Evolutionary conservation across 2,113 vertebrate genomes (phyloP).

Genomic region (Chaenogobius annularis): DNA sequence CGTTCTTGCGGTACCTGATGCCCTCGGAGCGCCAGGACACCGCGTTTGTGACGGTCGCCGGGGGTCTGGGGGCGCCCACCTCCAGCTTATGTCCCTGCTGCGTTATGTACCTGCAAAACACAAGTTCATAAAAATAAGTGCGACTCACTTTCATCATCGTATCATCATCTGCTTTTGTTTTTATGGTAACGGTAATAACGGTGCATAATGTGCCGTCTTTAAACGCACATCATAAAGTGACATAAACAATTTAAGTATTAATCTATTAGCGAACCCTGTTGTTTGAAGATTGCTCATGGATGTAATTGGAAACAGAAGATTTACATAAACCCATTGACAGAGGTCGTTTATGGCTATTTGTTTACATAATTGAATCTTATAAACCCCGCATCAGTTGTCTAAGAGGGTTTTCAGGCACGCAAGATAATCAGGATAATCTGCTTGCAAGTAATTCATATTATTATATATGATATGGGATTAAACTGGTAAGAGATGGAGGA

Average conservation of each 20-base stretch:
- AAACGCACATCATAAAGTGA: not conserved
- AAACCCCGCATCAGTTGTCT: conserved; percentile 2
- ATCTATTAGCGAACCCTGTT: not conserved
- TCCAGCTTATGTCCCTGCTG: conserved; percentile 82
- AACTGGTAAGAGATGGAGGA: not conserved
- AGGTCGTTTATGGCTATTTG: conserved; percentile 14
- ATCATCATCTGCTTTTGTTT: not conserved
- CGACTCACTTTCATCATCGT: not conserved
- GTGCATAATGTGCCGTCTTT: not conserved
- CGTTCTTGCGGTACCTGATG: conserved; percentile 84
- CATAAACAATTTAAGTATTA: not conserved
- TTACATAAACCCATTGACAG: conserved; percentile 47
- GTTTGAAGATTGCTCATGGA: conserved; percentile 40
- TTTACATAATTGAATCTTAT: conserved; percentile 11
- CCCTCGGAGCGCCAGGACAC: conserved; percentile 84
- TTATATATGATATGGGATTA: not conserved
- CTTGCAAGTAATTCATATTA: not conserved
- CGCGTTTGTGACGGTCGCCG: conserved; percentile 82
- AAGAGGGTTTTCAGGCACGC: not conserved
- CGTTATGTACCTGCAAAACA: conserved; percentile 79
- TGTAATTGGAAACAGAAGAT: conserved; percentile 56
- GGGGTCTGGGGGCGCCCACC: conserved; percentile 78
- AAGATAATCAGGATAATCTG: not conserved
- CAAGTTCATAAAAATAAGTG: not conserved
- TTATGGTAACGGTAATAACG: not conserved